phyloP scores from a whole-genome alignment of 1,140 invertebrate species.

The Drosophila chauvacae region DNA sequence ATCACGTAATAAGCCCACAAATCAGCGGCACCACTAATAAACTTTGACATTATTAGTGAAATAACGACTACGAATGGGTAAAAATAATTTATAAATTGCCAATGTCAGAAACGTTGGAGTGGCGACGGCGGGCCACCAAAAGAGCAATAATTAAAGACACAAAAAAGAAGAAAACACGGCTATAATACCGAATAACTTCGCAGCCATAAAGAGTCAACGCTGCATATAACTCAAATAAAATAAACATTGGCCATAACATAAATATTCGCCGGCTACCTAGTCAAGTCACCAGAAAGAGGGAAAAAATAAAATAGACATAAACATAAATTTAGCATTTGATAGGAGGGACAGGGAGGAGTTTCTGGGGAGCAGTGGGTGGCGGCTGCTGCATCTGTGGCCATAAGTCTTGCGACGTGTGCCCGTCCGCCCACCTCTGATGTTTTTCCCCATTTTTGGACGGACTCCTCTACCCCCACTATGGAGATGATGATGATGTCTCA shows the following conservation, averaged over 20 bases:
- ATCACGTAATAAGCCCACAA: conserved; percentile 65
- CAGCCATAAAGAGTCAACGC: conserved; percentile 37
- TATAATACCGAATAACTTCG: conserved; percentile 55
- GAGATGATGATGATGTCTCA: conserved; percentile 62
- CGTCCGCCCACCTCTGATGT: conserved; percentile 24
- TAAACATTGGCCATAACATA: conserved; percentile 78
- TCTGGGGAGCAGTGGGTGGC: conserved; percentile 11
- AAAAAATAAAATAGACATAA: conserved; percentile 53
- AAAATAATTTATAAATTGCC: conserved; percentile 72
- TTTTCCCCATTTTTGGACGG: conserved; percentile 47
- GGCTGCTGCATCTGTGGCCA: conserved; percentile 74
- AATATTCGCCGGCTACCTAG: conserved; percentile 67
- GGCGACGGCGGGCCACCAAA: conserved; percentile 45
- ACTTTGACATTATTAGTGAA: conserved; percentile 72
- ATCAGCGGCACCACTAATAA: conserved; percentile 59
- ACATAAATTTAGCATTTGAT: conserved; percentile 74
- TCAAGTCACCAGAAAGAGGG: conserved; percentile 10
- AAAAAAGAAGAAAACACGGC: conserved; percentile 25
- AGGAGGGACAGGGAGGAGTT: conserved; percentile 17
- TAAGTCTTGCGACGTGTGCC: conserved; percentile 66
- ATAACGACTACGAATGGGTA: conserved; percentile 40
- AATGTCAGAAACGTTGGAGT: conserved; percentile 59
- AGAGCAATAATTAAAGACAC: conserved; percentile 66
- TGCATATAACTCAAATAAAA: conserved; percentile 80
- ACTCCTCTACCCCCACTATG: conserved; percentile 21